Evolutionary conservation across 2,888 invertebrate species (phyloP).

Genomic region (Physocephala rufipes): DNA sequence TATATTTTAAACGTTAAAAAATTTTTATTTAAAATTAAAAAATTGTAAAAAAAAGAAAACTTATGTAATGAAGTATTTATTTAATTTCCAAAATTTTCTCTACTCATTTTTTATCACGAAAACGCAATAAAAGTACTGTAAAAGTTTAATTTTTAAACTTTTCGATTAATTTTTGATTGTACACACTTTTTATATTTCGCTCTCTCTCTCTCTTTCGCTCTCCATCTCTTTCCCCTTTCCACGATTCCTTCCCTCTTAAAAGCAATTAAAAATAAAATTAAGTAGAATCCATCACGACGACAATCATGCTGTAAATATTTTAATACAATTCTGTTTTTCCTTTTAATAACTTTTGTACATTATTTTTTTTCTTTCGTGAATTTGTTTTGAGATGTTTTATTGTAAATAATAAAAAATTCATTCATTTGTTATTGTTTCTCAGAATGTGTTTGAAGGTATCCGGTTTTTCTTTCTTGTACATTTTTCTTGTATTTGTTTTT

Average conservation of each 20-base stretch:
- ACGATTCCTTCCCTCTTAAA: neutral
- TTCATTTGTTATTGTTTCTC: slow-evolving; percentile 22
- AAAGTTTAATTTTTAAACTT: slow-evolving; percentile 9
- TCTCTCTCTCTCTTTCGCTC: neutral
- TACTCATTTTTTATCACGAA: neutral
- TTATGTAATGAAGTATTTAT: slow-evolving; percentile 21
- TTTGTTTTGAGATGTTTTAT: slow-evolving; percentile 20
- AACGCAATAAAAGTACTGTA: neutral
- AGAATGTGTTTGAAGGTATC: slow-evolving; percentile 6
- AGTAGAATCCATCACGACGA: neutral
- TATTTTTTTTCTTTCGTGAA: slow-evolving; percentile 25
- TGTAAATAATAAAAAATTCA: slow-evolving; percentile 29
- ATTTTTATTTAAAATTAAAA: neutral
- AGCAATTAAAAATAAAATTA: slow-evolving; percentile 13
- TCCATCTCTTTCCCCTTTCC: slow-evolving; percentile 1
- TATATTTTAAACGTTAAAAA: slow-evolving; percentile 16
- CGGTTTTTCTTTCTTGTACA: no score
- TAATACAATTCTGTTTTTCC: slow-evolving; percentile 20
- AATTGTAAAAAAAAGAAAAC: neutral
- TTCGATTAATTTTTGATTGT: neutral
- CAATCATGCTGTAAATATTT: slow-evolving; percentile 34
- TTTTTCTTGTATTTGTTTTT: slow-evolving; percentile 9
- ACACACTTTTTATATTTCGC: no score
- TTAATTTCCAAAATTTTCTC: neutral
- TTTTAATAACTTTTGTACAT: neutral